Evolutionary conservation across 1,140 invertebrate genomes (phyloP).

Genomic region (Mamestra configurata): DNA sequence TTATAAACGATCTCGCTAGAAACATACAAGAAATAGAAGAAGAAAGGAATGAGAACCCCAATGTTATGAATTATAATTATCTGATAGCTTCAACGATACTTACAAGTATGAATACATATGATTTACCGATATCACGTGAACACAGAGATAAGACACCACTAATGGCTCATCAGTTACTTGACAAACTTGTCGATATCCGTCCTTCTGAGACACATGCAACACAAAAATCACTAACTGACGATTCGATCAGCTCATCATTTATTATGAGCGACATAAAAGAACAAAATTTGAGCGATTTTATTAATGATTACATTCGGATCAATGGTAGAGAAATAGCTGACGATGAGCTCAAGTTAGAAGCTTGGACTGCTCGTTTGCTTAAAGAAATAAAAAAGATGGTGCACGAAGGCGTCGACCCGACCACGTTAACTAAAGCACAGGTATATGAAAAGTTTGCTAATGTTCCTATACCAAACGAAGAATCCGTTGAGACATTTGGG

Average conservation of each 20-base stretch:
- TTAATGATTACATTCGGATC: conserved; percentile 59
- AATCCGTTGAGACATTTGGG: conserved; percentile 57
- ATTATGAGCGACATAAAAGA: conserved; percentile 36
- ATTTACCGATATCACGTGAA: conserved; percentile 52
- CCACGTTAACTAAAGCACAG: conserved; percentile 35
- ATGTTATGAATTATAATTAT: conserved; percentile 58
- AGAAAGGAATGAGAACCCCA: conserved; percentile 46
- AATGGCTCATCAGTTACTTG: conserved; percentile 58
- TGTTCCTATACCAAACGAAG: conserved; percentile 53
- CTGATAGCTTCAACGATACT: conserved; percentile 52
- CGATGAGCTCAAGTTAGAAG: conserved; percentile 64
- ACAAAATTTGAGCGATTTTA: conserved; percentile 62
- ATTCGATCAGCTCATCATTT: conserved; percentile 8
- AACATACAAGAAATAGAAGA: conserved; percentile 63
- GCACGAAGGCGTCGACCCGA: conserved; percentile 41
- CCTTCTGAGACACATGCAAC: not conserved
- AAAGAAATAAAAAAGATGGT: conserved; percentile 63
- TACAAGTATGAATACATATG: conserved; percentile 48
- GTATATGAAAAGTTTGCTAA: conserved; percentile 53
- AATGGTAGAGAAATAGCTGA: conserved; percentile 59
- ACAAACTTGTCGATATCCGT: conserved; percentile 48
- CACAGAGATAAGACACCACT: conserved; percentile 43
- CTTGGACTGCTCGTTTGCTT: conserved; percentile 57
- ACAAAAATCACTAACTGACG: not conserved
- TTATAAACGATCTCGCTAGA: conserved; percentile 63